Percentiles rank a stretch among this genome's conserved stretches.
phyloP scores from a whole-genome alignment of 2,888 invertebrate genomes.

The Clistopyga incitator region DNA sequence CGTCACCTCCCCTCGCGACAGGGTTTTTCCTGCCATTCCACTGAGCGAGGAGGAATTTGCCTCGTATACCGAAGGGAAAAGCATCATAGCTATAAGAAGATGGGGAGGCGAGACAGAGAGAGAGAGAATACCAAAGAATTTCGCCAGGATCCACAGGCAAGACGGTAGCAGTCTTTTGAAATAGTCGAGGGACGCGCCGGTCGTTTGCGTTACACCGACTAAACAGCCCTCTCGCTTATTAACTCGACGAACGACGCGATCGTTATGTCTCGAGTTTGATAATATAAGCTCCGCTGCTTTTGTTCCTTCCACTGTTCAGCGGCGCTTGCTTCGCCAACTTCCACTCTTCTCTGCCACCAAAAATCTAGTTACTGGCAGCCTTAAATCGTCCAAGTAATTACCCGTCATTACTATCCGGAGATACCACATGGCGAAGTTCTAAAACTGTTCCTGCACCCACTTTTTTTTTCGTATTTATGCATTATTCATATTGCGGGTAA shows the following conservation, averaged over 20 bases:
- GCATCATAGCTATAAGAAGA: slow-evolving; percentile 48
- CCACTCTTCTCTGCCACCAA: slow-evolving; percentile 35
- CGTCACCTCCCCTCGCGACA: slow-evolving; percentile 39
- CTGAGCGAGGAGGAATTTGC: slow-evolving; percentile 67
- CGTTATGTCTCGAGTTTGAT: slow-evolving; percentile 66
- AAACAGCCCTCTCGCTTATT: slow-evolving; percentile 66
- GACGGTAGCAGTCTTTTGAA: slow-evolving; percentile 65
- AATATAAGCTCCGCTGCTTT: slow-evolving; percentile 49
- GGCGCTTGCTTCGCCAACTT: slow-evolving; percentile 3
- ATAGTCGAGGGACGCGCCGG: slow-evolving; percentile 61
- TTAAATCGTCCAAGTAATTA: slow-evolving; percentile 65
- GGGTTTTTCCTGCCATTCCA: slow-evolving; percentile 50
- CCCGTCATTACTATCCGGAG: slow-evolving; percentile 66
- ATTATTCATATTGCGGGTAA: slow-evolving; percentile 65
- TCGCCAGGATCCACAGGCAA: slow-evolving; percentile 44
- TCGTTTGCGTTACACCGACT: slow-evolving; percentile 65
- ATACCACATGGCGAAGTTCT: slow-evolving; percentile 67
- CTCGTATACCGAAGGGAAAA: slow-evolving; percentile 68
- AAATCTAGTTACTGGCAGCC: slow-evolving; percentile 59
- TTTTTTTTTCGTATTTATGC: slow-evolving; percentile 56
- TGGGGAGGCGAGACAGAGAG: slow-evolving; percentile 46
- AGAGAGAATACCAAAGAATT: slow-evolving; percentile 67
- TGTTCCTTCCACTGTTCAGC: slow-evolving; percentile 17
- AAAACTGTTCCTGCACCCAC: slow-evolving; percentile 54
- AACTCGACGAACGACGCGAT: slow-evolving; percentile 65